Percentiles rank a stretch among this genome's conserved stretches.
phyloP scores from a whole-genome alignment of 2,797 vertebrate species.

The Hydrophis major region DNA sequence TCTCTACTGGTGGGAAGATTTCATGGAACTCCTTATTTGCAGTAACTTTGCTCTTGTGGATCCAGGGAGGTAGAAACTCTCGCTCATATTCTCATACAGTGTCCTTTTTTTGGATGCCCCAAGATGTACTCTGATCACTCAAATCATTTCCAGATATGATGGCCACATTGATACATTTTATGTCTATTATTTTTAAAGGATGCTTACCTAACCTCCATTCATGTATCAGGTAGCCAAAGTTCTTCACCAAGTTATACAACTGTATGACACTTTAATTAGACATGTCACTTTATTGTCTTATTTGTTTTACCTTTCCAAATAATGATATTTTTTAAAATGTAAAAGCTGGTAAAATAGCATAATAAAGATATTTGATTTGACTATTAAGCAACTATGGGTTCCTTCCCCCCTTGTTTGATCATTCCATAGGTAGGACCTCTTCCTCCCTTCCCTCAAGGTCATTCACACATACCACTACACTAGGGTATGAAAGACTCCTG shows the following conservation, averaged over 20 bases:
- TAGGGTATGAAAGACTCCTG: background rate
- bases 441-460: background rate
- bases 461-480: background rate
- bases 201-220: background rate
- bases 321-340: background rate
- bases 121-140: background rate
- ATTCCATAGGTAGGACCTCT: background rate
- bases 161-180: background rate
- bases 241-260: background rate
- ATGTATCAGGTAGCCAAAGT: background rate
- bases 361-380: background rate
- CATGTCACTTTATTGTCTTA: background rate
- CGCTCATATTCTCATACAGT: background rate
- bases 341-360: background rate
- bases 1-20: background rate
- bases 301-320: background rate
- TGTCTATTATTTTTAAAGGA: background rate
- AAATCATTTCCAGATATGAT: background rate
- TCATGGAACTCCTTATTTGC: background rate
- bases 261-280: background rate
- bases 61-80: background rate
- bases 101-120: background rate
- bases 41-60: background rate
- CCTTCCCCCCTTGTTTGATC: background rate
- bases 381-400: background rate